Evolutionary conservation across 2,797 vertebrate genomes (phyloP).

Genomic region (Petrocephalus schoutedeni): DNA sequence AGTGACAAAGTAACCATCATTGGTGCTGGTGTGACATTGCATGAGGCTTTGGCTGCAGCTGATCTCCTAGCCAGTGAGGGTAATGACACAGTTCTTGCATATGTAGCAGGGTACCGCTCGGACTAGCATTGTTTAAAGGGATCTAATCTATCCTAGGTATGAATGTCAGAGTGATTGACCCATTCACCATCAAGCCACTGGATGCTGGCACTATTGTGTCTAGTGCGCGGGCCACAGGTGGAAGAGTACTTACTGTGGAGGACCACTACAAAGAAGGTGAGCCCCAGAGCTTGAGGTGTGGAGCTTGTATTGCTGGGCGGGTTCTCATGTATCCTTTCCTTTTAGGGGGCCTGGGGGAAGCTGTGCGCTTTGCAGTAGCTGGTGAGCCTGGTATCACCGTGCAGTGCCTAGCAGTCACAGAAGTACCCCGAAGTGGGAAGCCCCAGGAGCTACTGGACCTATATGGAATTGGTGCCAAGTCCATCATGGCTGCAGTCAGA

Average conservation of each 20-base stretch:
- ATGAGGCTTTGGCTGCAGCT: constrained; percentile 74
- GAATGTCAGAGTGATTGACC: constrained; percentile 75
- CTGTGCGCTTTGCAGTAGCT: constrained; percentile 69
- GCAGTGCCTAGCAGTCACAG: constrained; percentile 64
- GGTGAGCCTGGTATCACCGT: constrained; percentile 70
- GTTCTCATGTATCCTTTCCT: neutral
- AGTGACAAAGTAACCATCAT: constrained; percentile 73
- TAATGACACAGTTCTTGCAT: constrained; percentile 37
- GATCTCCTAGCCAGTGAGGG: constrained; percentile 70
- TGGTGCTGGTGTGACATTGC: constrained; percentile 78
- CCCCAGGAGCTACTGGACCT: constrained; percentile 69
- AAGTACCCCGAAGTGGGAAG: constrained; percentile 68
- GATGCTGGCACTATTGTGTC: constrained; percentile 71
- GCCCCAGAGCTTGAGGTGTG: neutral
- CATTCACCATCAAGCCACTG: constrained; percentile 84
- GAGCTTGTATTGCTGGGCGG: neutral
- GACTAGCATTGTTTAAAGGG: neutral
- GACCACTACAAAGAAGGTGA: constrained; percentile 83
- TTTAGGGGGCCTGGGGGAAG: constrained; percentile 81
- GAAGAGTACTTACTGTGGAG: constrained; percentile 80
- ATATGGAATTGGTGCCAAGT: constrained; percentile 71
- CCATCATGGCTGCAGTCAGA: constrained; percentile 66
- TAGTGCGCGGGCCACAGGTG: constrained; percentile 69
- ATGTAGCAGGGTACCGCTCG: neutral
- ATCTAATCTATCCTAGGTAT: constrained; percentile 51